Base-by-base conservation (phyloP, 2,888 invertebrate genomes). In the Antheraea yamamai region DNA sequence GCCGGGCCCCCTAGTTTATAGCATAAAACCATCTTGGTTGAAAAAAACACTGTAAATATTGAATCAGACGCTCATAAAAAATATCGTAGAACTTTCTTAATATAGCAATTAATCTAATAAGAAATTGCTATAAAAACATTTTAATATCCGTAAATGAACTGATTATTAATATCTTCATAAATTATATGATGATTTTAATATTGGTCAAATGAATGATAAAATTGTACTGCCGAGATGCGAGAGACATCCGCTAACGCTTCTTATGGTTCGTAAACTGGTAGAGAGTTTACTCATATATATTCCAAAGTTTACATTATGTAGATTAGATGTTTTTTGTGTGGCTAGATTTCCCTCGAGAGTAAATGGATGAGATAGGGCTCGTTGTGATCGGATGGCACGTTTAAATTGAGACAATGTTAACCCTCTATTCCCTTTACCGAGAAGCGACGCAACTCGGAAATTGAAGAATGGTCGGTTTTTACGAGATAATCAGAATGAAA, bases 311-410 rank as follows among this genome's bases (percentile, higher is more conserved):
- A 79, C 85, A 84, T 87, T 64, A 87, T 85, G 82, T 80, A 84
- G 83, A 88, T 89, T 86, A 86, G 85, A 85, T 77, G 80, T 79
- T 84, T 47, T 78, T 76, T 81, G 81, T 83, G 82, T 75, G 77
- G 77, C 84, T 82, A 81, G 81, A 88, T 89, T 89, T 89, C 88
- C 89, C 88, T 73, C 14, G 86, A 81, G 88, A 79, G 81, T 73
- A 76, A 76, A 73, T 74, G 80, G 80, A 83, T 85, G 82, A 84
- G 81, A 84, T 80, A 83, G 78, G 82, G 83, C 30, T 30, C 30
- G 82, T 82, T 81, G 80, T 84, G 86, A 85, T 85, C 82, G 78
- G 78, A 78, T 79, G 77, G 77, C 80, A 79, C 77, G 73, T 82
- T 86, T 82, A 80, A 84, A 85, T 83, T 82, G 82, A 86, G 84